Evolutionary conservation across 2,888 invertebrate species (phyloP).

Genomic region (Orthosia incerta): DNA sequence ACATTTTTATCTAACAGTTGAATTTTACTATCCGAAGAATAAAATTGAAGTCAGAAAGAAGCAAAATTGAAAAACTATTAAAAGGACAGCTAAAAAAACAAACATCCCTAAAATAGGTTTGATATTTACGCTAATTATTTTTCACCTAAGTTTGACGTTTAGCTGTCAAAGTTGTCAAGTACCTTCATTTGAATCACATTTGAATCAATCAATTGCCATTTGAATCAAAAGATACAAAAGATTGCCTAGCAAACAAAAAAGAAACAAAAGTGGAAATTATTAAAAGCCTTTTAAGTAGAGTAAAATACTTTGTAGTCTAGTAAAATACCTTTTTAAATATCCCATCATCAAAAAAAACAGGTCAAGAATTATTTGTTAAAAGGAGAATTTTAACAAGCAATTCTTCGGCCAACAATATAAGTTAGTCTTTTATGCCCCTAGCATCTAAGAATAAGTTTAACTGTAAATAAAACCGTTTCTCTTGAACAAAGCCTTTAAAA

Average conservation of each 20-base stretch:
- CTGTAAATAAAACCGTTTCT: not conserved
- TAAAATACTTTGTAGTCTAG: not conserved
- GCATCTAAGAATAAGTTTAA: slow-evolving; percentile 14
- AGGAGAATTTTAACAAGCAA: not conserved
- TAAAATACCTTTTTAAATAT: not conserved
- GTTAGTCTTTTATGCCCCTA: not conserved
- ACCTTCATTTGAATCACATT: not conserved
- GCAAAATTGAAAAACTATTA: not conserved
- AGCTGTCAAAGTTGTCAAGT: slow-evolving; percentile 5
- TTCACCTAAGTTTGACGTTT: not conserved
- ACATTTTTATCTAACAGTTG: too few relatives aligned
- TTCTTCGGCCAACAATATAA: not conserved
- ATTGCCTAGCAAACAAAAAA: not conserved
- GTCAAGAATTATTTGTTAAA: not conserved
- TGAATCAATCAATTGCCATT: not conserved
- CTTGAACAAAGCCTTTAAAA: slow-evolving; percentile 19
- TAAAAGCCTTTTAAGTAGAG: not conserved
- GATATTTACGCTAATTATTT: not conserved
- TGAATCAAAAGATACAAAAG: not conserved
- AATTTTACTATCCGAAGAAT: not conserved
- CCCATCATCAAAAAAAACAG: not conserved
- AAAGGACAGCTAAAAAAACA: not conserved
- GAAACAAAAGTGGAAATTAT: not conserved
- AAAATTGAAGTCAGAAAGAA: not conserved
- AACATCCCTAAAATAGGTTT: not conserved